Percentiles rank a stretch among this genome's conserved stretches.
Evolutionary conservation across 2,113 vertebrate genomes (phyloP).

Genomic region (Papio anubis): DNA sequence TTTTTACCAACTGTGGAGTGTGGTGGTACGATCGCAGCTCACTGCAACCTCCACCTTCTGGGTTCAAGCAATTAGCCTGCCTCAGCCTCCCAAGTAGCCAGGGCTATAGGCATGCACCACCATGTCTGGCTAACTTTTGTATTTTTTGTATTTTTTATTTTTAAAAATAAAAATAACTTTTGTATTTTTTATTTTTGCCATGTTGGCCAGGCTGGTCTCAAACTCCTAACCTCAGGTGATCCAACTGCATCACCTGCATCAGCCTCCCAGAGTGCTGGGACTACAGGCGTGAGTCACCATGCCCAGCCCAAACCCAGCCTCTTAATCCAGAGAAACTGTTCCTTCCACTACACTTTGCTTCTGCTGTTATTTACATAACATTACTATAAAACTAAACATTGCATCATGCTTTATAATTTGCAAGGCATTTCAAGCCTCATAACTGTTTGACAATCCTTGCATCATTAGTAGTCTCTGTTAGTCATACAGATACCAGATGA

Average conservation of each 20-base stretch:
- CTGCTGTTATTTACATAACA: not conserved
- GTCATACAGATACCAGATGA: not conserved
- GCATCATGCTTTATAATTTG: not conserved
- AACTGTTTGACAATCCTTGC: not conserved
- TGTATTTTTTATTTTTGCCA: not conserved
- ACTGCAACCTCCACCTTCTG: not conserved
- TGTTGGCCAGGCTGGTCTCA: not conserved
- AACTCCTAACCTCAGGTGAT: not conserved
- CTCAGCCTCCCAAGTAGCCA: not conserved
- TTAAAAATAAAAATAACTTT: too few relatives aligned
- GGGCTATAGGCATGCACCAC: not conserved
- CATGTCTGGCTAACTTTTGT: not conserved
- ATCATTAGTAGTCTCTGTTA: not conserved
- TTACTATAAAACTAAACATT: not conserved
- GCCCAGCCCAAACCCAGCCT: not conserved
- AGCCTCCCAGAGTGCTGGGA: not conserved
- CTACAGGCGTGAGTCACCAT: not conserved
- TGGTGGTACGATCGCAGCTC: not conserved
- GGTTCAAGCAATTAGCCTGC: not conserved
- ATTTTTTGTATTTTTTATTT: not conserved
- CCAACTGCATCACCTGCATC: not conserved
- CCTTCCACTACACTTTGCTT: not conserved
- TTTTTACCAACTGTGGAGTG: not conserved
- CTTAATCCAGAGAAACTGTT: not conserved
- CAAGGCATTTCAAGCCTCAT: not conserved